Conservation (phyloP, 2,113 vertebrate genomes). For the Malaclemys terrapin region DNA sequence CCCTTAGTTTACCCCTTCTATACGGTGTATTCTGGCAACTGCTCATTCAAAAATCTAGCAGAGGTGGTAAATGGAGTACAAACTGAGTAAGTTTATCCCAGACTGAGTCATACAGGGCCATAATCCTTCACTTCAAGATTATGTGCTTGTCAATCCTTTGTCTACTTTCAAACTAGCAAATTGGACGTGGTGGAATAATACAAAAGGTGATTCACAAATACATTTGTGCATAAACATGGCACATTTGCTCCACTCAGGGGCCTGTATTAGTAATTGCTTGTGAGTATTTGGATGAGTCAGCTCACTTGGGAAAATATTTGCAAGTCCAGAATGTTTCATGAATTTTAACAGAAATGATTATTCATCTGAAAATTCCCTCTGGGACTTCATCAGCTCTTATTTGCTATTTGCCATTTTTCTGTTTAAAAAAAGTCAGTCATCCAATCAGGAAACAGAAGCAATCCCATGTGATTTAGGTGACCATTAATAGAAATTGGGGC, state of each 20-base stretch:
- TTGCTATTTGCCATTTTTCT: neutral
- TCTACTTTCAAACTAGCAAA: neutral
- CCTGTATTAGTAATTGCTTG: neutral
- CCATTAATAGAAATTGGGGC: neutral
- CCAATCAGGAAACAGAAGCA: neutral
- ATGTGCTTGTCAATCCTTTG: slow-evolving; percentile 32
- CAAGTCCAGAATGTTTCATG: neutral
- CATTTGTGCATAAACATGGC: neutral
- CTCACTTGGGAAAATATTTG: neutral
- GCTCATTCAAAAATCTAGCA: slow-evolving; percentile 48
- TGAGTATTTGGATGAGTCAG: neutral
- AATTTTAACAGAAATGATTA: neutral
- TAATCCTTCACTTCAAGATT: neutral
- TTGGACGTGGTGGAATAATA: neutral
- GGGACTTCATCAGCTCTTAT: neutral
- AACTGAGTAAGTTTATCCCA: slow-evolving; percentile 20
- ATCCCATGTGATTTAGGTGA: neutral
- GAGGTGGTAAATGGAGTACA: neutral
- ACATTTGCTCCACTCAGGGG: neutral
- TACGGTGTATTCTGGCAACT: slow-evolving; percentile 36
- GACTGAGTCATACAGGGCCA: fast-evolving
- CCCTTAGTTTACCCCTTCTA: slow-evolving; percentile 10
- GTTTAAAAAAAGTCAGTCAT: neutral
- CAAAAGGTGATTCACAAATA: neutral
- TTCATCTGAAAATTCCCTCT: neutral